These are phyloP conservation scores for Trichonephila clavipes DNA, from an alignment of 1,140 invertebrate genomes.

Conservation along the genomic window DNA sequence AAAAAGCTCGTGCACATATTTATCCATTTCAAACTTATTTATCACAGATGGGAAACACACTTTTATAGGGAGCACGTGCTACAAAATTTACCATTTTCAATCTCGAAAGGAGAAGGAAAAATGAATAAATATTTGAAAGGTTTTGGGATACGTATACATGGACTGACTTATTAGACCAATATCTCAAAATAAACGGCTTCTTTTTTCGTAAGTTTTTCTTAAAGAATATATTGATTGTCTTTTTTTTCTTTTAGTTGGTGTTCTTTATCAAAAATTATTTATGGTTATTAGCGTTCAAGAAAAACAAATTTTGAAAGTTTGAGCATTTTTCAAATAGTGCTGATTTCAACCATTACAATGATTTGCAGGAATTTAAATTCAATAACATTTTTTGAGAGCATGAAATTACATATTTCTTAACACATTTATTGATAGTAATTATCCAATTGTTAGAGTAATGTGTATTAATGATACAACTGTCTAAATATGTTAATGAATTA, in stretches of 20 bases:
- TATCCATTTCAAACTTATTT: conserved; percentile 41
- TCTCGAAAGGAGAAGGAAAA: background rate
- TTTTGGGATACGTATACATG: background rate
- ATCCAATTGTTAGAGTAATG: too few species aligned
- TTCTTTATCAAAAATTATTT: background rate
- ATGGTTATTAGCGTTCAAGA: too few species aligned
- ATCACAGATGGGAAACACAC: conserved; percentile 6
- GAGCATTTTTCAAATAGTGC: too few species aligned
- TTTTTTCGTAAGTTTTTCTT: background rate
- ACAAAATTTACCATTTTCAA: conserved; percentile 32
- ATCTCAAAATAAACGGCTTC: background rate
- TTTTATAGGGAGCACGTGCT: conserved; percentile 14
- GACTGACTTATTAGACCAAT: background rate
- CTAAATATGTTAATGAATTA: too few species aligned
- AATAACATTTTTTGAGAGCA: too few species aligned
- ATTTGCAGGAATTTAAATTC: too few species aligned
- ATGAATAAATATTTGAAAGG: conserved; percentile 17
- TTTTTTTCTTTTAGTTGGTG: background rate
- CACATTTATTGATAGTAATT: too few species aligned
- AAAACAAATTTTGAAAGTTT: too few species aligned
- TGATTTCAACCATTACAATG: too few species aligned
- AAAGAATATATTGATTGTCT: background rate
- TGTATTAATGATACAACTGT: too few species aligned
- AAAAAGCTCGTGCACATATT: conserved; percentile 29
- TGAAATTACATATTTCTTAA: too few species aligned